Percentiles rank a stretch among this genome's conserved stretches.
Evolutionary conservation across 2,797 vertebrate species (phyloP).

Genomic region (Lagocephalus sceleratus): DNA sequence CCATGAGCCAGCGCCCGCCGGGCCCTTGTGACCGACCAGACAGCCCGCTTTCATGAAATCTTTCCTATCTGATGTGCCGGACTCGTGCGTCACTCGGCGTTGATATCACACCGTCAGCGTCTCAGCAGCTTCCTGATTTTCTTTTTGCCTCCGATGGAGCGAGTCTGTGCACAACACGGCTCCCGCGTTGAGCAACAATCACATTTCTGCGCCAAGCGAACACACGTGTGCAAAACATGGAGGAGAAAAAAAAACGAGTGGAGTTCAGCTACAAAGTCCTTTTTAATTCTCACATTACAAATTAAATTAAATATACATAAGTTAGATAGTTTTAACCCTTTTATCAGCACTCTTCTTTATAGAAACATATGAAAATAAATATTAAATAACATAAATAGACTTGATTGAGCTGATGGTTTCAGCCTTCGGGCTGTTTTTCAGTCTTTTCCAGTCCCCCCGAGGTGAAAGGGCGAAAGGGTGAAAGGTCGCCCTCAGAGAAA

Average conservation of each 20-base stretch:
- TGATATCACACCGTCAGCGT: slow-evolving; percentile 77
- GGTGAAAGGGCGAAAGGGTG: no score
- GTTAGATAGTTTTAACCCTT: slow-evolving; percentile 3
- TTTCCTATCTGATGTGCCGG: slow-evolving; percentile 73
- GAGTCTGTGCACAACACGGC: slow-evolving; percentile 23
- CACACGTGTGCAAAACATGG: not conserved
- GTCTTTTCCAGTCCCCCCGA: slow-evolving; percentile 28
- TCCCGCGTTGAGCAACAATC: slow-evolving; percentile 3
- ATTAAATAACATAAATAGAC: slow-evolving; percentile 76
- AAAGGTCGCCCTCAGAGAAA: slow-evolving; percentile 18
- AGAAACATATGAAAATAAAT: slow-evolving; percentile 68
- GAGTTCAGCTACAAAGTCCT: slow-evolving; percentile 13
- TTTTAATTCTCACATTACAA: slow-evolving; percentile 30
- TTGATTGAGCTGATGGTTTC: slow-evolving; percentile 41
- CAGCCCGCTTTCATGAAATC: slow-evolving; percentile 73
- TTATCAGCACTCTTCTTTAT: slow-evolving; percentile 3
- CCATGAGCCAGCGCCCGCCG: slow-evolving; percentile 53
- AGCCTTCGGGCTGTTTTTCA: slow-evolving; percentile 36
- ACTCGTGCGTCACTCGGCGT: slow-evolving; percentile 75
- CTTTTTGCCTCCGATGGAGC: slow-evolving; percentile 39
- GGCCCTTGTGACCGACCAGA: slow-evolving; percentile 79
- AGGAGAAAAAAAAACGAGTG: not conserved
- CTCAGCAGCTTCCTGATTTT: slow-evolving; percentile 79
- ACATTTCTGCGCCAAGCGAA: no score
- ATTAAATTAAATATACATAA: slow-evolving; percentile 46